Evolutionary conservation across 2,888 invertebrate species (phyloP).

Genomic region (Hecatera dysodea): DNA sequence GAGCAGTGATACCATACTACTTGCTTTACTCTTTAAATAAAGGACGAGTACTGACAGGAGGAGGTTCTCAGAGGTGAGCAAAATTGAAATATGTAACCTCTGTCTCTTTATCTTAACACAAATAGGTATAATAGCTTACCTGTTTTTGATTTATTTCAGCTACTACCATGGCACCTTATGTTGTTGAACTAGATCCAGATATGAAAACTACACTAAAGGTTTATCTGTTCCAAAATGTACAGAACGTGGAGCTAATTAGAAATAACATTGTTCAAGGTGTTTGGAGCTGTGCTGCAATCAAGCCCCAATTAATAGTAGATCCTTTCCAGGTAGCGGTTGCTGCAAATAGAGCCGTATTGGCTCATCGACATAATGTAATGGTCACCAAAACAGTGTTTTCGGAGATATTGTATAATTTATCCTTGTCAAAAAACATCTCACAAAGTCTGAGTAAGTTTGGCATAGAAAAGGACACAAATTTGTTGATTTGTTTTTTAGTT

Average conservation of each 20-base stretch:
- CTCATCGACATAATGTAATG: slow-evolving; percentile 85
- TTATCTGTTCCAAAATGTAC: slow-evolving; percentile 90
- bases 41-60: too few relatives aligned
- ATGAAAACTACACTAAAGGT: slow-evolving; percentile 85
- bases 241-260: slow-evolving; percentile 90
- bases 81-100: too few relatives aligned
- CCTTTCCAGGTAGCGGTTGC: slow-evolving; percentile 92
- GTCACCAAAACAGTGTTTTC: slow-evolving; percentile 92
- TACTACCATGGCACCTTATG: slow-evolving; percentile 73
- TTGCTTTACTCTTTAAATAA: too few relatives aligned
- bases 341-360: slow-evolving; percentile 92
- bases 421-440: slow-evolving; percentile 93
- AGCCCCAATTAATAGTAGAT: slow-evolving; percentile 91
- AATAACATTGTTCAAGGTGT: slow-evolving; percentile 89
- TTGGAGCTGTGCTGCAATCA: slow-evolving; percentile 92
- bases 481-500: slow-evolving; percentile 81
- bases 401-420: slow-evolving; percentile 93
- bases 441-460: slow-evolving; percentile 93
- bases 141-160: slow-evolving; percentile 30
- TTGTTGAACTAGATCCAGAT: slow-evolving; percentile 83
- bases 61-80: too few relatives aligned
- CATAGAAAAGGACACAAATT: slow-evolving; percentile 79
- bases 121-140: neutral
- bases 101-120: too few relatives aligned
- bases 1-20: too few relatives aligned